Evolutionary conservation across 2,888 invertebrate genomes (phyloP), one percentile per base, ranked within the genome.

Genomic region (Melikaiella ostensackeni): DNA sequence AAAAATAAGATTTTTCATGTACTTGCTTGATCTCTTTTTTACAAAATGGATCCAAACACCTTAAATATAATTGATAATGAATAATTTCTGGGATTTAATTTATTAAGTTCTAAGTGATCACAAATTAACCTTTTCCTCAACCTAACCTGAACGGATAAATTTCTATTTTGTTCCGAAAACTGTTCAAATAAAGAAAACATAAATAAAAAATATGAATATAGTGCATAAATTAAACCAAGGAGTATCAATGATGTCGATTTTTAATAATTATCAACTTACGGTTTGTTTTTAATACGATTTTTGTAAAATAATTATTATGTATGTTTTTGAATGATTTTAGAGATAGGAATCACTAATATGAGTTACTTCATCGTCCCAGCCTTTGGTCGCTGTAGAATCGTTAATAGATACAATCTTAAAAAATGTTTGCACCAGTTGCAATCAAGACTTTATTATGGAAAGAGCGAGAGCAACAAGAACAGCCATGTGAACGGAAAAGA

Each of bases 361-460:
- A 89, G 82, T 78, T 86, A 82, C 59, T 85, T 84, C 66, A 70
- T 83, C 30, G 70, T 89, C 76, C 75, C 84, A 33, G 84, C 81
- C 19, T 82, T 85, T 27, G 83, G 81, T 63, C 83, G 81, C 42
- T 83, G 83, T 9, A 79, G 79, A 81, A 74, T 77, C 19, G 63
- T 83, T 11, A 87, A 86, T 46, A 88, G 79, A 82, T 85, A 76
- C 75, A 81, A 88, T 50, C 81, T 88, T 35, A 83, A 89, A 57
- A 88, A 84, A 80, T 89, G 85, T 77, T 38, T 88, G 24, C 85
- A 76, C 46, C 85, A 86, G 62, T 80, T 86, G 21, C 86, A 81
- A 61, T 83, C 82, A n/a, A 83, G 86, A 78, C 78, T 89, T 7
- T 90, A 86, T 66, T 87, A 86, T 62, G 83, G 82, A 3, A 84